These are phyloP conservation scores for Mimachlamys varia DNA, from an alignment of 2,888 invertebrate species.

Conservation along the genomic window DNA sequence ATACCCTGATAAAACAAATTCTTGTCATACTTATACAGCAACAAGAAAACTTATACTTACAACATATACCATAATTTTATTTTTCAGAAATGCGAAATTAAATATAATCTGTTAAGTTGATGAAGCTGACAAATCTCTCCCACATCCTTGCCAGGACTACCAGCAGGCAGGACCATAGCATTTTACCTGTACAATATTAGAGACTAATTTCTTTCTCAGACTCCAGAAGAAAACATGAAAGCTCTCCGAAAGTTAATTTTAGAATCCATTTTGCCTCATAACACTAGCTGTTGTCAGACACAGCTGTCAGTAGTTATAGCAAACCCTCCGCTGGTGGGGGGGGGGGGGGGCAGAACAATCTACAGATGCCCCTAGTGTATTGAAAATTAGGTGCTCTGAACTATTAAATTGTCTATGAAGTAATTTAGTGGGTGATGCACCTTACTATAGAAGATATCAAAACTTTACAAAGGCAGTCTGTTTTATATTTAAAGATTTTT, in stretches of 20 bases:
- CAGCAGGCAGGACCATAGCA: background rate
- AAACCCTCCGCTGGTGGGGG: background rate
- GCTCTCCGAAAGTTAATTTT: conserved; percentile 24
- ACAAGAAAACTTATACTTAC: too few species aligned
- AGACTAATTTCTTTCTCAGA: conserved; percentile 31
- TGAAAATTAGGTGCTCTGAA: background rate
- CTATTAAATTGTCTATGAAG: background rate
- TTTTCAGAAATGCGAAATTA: background rate
- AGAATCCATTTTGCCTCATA: background rate
- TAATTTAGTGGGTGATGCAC: background rate
- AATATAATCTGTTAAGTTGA: background rate
- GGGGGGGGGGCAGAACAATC: background rate
- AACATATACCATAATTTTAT: too few species aligned
- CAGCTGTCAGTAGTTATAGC: background rate
- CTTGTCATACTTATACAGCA: too few species aligned
- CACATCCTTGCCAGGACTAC: background rate
- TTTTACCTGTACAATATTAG: conserved; percentile 10
- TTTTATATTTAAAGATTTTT: background rate
- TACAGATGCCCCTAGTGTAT: background rate
- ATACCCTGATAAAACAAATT: too few species aligned
- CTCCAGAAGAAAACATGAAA: background rate
- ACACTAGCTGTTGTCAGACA: background rate
- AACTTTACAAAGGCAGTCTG: background rate
- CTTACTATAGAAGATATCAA: background rate
- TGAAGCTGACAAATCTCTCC: background rate